Conservation (phyloP, 2,797 vertebrate species). For the Forpus xanthops region DNA sequence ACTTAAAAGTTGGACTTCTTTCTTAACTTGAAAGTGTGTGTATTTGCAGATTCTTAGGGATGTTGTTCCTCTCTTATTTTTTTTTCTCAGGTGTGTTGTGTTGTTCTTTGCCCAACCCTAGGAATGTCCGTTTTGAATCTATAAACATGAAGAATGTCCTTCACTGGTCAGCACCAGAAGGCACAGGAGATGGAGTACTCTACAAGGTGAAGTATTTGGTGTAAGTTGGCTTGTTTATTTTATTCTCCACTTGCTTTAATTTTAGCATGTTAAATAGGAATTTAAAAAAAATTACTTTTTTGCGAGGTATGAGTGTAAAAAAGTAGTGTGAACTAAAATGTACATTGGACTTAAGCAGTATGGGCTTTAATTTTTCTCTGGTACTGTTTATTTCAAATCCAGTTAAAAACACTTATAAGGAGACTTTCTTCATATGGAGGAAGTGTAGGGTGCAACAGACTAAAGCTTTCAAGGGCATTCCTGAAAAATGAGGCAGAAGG, state of each 20-base stretch:
- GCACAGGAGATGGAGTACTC: conserved; percentile 40
- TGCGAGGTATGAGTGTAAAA: not conserved
- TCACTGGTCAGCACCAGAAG: conserved; percentile 72
- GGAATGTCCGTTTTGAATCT: conserved; percentile 74
- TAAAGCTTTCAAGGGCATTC: not conserved
- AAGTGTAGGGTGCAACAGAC: not conserved
- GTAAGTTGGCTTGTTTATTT: conserved; percentile 68
- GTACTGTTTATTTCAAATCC: not conserved
- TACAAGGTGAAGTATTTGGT: conserved; percentile 77
- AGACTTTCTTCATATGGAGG: not conserved
- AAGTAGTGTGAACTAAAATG: not conserved
- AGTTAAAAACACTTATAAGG: not conserved
- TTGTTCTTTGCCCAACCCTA: conserved; percentile 70
- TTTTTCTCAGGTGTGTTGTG: conserved; percentile 65
- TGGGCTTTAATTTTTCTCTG: not conserved
- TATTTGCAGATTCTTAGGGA: not conserved
- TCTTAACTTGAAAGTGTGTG: not conserved
- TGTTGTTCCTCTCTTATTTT: conserved; percentile 25
- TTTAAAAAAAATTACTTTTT: not conserved
- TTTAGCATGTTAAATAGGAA: not conserved
- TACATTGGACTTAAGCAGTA: not conserved
- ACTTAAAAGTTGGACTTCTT: not conserved
- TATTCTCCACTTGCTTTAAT: not conserved
- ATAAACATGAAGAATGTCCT: conserved; percentile 78
- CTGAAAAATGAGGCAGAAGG: not conserved